A percentile compares a stretch with the other conserved stretches of the same genome.
These are phyloP conservation scores for Leptosomus discolor DNA, from an alignment of 2,113 vertebrate genomes.

Conservation along the genomic window DNA sequence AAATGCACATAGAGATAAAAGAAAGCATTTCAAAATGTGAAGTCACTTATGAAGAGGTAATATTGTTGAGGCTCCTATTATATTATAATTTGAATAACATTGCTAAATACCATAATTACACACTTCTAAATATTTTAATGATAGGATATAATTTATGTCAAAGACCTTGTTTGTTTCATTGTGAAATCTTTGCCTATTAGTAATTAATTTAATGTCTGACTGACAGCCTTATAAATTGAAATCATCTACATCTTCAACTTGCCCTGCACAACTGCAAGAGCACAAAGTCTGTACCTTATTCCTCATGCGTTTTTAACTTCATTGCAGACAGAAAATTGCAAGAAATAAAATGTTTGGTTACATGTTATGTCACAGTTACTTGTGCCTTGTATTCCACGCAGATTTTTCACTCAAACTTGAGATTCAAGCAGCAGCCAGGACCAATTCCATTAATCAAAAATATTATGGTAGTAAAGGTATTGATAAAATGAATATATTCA, in stretches of 20 bases:
- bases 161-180: slow-evolving; percentile 48
- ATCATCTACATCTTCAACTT: background rate
- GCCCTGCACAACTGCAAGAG: background rate
- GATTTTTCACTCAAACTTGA: background rate
- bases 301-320: background rate
- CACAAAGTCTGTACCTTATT: background rate
- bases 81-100: slow-evolving; percentile 30
- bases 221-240: slow-evolving; percentile 13
- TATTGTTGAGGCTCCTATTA: slow-evolving; percentile 19
- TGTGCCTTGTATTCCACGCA: background rate
- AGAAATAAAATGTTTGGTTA: background rate
- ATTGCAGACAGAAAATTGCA: background rate
- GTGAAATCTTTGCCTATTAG: slow-evolving; percentile 48
- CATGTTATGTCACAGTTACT: background rate
- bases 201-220: slow-evolving; percentile 33
- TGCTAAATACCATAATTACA: slow-evolving; percentile 21
- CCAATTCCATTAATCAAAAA: background rate
- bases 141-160: slow-evolving; percentile 47
- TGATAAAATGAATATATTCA: background rate
- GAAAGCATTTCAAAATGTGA: slow-evolving; percentile 28
- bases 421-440: background rate
- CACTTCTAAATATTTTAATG: slow-evolving; percentile 57
- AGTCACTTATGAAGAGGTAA: slow-evolving; percentile 8
- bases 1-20: slow-evolving; percentile 63
- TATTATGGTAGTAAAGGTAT: background rate